Base-by-base conservation (phyloP, 2,113 vertebrate genomes). In the Axis porcinus region DNA sequence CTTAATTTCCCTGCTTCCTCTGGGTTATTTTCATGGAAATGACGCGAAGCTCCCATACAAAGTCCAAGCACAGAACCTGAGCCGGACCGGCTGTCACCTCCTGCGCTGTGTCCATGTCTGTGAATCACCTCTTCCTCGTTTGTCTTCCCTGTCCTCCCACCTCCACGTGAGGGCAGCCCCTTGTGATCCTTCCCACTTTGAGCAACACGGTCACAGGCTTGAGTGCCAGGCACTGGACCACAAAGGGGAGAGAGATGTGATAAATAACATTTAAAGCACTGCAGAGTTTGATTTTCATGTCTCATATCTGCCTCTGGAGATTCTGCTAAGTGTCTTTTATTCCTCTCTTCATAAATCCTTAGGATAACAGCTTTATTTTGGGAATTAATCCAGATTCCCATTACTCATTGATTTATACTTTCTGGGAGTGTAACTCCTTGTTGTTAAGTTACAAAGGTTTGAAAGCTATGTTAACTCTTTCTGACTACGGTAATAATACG, bases 281-380 rank as follows among this genome's bases (percentile, higher is more conserved):
- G 57, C 28, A 2, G 67, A 55, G 79, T 70, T 57, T 62, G 60
- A 17, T 27, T 84, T 85, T 47, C 60, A 2, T 6, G 45, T 62
- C 85, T 97, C 1, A 40, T 40, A 30, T 40, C 86, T 74, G 81
- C 43, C 76, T 82, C 84, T 40, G 58, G 94, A 86, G 94, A 57
- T 54, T 45, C 86, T n/a, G 85, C 82, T 70, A n/a, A 78, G 57
- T 58, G 50, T 40, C 96, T 87, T 55, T 45, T 60, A 57, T 57
- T 50, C 58, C 96, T 88, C 95, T 82, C 79, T 83, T 76, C 93
- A 67, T 95, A 95, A 97, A 97, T 85, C 85, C 95, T 96, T 86
- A 67, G 0, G 74, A 94, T 94, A 95, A 94, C 96, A 98, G 82
- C 93, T 96, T 97, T 62, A 82, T 76, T 90, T 90, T 93, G 76